A percentile compares a stretch with the other conserved stretches of the same genome.
phyloP scores from a whole-genome alignment of 2,888 invertebrate species.

The Mongoloraphidia duomilia region DNA sequence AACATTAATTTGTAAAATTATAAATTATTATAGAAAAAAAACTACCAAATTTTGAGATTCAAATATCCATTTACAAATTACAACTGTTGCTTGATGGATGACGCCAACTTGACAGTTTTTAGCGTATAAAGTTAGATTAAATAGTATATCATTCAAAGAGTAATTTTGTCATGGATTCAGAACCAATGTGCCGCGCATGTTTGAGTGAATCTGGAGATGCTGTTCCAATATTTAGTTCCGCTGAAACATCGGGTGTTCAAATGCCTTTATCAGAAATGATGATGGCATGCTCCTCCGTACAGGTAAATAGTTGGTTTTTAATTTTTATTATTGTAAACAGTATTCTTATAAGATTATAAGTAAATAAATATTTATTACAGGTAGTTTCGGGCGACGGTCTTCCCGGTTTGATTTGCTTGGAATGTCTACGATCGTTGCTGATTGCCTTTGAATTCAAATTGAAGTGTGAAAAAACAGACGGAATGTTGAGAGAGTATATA shows the following conservation, averaged over 20 bases:
- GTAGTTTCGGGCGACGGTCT: slow-evolving; percentile 26
- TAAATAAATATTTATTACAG: slow-evolving; percentile 15
- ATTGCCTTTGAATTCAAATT: slow-evolving; percentile 28
- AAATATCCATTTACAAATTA: too few species aligned
- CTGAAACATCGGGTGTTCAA: slow-evolving; percentile 23
- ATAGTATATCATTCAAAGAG: too few species aligned
- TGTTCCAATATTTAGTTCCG: slow-evolving; percentile 25
- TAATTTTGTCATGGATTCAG: slow-evolving; percentile 5
- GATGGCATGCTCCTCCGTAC: slow-evolving; percentile 28
- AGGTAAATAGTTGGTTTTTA: slow-evolving; percentile 19
- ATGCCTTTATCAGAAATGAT: slow-evolving; percentile 28
- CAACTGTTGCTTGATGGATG: background rate
- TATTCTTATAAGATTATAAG: background rate
- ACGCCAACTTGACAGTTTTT: background rate
- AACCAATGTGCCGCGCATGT: slow-evolving; percentile 28
- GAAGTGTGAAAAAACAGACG: slow-evolving; percentile 28
- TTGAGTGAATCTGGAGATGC: slow-evolving; percentile 24
- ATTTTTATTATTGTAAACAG: background rate
- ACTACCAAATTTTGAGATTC: too few species aligned
- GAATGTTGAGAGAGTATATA: slow-evolving; percentile 22
- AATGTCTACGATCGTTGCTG: slow-evolving; percentile 26
- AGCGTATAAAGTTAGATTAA: too few species aligned
- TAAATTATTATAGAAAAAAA: too few species aligned
- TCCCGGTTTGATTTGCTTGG: slow-evolving; percentile 24
- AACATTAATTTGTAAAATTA: too few species aligned